These are phyloP conservation scores for Adineta ricciae DNA, from an alignment of 2,888 invertebrate species.

Conservation along the genomic window DNA sequence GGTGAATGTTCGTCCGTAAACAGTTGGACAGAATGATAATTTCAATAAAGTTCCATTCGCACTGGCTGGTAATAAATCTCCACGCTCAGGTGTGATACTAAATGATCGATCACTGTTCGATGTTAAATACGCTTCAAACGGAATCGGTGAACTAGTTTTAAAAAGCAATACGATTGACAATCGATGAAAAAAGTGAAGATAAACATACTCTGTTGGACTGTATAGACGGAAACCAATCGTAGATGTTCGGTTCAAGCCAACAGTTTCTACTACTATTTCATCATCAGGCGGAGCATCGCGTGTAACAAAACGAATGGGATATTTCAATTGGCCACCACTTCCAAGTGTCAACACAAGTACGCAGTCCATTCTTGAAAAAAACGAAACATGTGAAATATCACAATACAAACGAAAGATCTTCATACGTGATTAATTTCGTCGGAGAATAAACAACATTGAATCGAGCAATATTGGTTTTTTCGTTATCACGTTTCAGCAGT, in stretches of 20 bases:
- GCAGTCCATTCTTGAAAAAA: conserved; percentile 39
- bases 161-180: no score
- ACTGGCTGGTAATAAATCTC: conserved; percentile 44
- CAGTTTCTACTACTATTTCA: conserved; percentile 44
- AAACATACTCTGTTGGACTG: conserved; percentile 43
- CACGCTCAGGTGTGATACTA: conserved; percentile 42
- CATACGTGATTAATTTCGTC: conserved; percentile 44
- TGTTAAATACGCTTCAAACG: conserved; percentile 44
- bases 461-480: conserved; percentile 42
- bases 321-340: conserved; percentile 47
- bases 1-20: conserved; percentile 46
- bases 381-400: neutral
- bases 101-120: conserved; percentile 47
- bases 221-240: conserved; percentile 44
- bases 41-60: conserved; percentile 43
- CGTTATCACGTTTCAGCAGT: conserved; percentile 42
- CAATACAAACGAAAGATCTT: conserved; percentile 34
- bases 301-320: conserved; percentile 45
- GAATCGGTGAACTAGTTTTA: conserved; percentile 39
- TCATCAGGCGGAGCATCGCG: conserved; percentile 47
- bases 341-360: conserved; percentile 42
- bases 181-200: neutral
- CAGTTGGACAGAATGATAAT: conserved; percentile 43
- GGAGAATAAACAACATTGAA: conserved; percentile 46
- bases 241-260: conserved; percentile 44